Base-by-base conservation (phyloP, 2,888 invertebrate genomes). In the Parnassius mnemosyne region DNA sequence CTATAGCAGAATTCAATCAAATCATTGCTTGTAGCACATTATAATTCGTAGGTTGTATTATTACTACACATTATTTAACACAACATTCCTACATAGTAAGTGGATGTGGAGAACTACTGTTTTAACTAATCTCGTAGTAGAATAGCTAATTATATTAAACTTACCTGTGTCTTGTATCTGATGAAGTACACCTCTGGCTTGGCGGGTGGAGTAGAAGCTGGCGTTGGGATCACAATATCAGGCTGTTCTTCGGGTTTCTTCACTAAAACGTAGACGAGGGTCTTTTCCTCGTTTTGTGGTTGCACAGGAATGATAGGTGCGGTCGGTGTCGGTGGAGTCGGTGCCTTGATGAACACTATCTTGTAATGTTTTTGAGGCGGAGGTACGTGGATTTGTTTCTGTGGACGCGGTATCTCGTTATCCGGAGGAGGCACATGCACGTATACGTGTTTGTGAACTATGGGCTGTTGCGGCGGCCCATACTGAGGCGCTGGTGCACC, bases 111-210 rank as follows among this genome's bases (percentile, higher is more conserved):
- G 7, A 34, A 5, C 34, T 34, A 34, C 34, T 34, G 3, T 34
- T 7, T 7, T 34, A 34, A 34, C 0, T 7, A 34, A 34, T 34
- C 34, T 34, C 34, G 34, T 7, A 34, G 34, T 5, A 34, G 34
- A 5, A 34, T 34, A 34, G 34, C 10, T 43, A 43, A 43, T 43
- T 43, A 11, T 43, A 12, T 49, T 49, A 9, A 54, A 63, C 82
- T 79, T 86, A 95, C 95, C 94, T 95, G 95, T 57, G 95, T 95
- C 89, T 96, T 96, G 90, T 97, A 97, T 91, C 96, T 94, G 92
- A 97, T 97, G 92, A 97, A 97, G 93, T 96, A 97, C 60, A 97
- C 97, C 91, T 97, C 97, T 9, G 97, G 97, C 83, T 97, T 97
- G 92, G 95, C 95, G 54, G 97, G 97, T 78, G 96, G 96, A 47